Conservation (phyloP, 2,797 vertebrate species). For the Manis pentadactyla region DNA sequence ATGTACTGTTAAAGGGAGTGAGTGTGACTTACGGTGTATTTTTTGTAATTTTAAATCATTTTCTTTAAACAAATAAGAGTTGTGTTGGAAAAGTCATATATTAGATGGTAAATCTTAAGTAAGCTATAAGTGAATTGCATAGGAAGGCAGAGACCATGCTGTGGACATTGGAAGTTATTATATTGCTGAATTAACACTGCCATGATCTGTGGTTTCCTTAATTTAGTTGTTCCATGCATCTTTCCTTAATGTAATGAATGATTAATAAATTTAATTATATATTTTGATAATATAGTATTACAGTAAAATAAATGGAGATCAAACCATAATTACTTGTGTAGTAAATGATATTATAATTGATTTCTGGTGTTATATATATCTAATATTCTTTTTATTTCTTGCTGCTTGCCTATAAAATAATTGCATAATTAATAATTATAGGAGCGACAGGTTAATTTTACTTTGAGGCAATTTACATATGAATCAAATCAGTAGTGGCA, state of each 20-base stretch:
- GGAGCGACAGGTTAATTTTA: slow-evolving; percentile 55
- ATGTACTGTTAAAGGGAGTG: not conserved
- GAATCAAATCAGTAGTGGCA: slow-evolving; percentile 40
- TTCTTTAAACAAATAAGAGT: not conserved
- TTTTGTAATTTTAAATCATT: not conserved
- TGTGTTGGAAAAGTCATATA: not conserved
- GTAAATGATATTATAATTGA: slow-evolving; percentile 64
- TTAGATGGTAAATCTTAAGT: not conserved
- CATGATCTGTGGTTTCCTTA: slow-evolving; percentile 31
- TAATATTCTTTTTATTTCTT: slow-evolving; percentile 26
- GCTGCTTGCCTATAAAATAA: slow-evolving; percentile 41
- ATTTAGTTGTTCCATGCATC: not conserved
- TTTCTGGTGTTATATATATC: slow-evolving; percentile 31
- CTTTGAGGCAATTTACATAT: slow-evolving; percentile 41
- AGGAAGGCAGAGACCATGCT: not conserved
- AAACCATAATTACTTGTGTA: slow-evolving; percentile 49
- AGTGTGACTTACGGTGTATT: not conserved
- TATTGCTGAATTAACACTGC: not conserved
- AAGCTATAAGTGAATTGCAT: not conserved
- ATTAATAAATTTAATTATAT: slow-evolving; percentile 50
- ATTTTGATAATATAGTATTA: slow-evolving; percentile 28
- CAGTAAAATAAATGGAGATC: slow-evolving; percentile 36
- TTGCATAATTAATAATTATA: slow-evolving; percentile 62
- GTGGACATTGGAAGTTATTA: not conserved
- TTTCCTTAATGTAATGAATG: not conserved